phyloP scores from a whole-genome alignment of 2,113 vertebrate species.

The Phalacrocorax pelagicus region DNA sequence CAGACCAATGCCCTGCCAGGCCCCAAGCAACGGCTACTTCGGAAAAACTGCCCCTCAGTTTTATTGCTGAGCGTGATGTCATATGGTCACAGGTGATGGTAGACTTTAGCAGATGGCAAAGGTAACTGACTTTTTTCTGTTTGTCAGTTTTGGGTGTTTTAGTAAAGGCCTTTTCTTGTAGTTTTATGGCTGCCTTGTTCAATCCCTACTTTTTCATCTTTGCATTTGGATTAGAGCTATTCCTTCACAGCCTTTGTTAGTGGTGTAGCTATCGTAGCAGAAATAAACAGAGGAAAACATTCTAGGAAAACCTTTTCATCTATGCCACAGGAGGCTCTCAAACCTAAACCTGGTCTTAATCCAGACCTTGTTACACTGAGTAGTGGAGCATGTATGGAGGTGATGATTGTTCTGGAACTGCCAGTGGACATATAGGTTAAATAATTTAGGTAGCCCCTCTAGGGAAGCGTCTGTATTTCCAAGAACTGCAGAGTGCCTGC shows the following conservation, averaged over 20 bases:
- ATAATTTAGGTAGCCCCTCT: neutral
- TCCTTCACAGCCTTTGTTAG: neutral
- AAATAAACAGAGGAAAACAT: neutral
- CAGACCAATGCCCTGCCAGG: neutral
- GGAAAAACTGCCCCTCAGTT: neutral
- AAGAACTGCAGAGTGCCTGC: neutral
- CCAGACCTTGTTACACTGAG: neutral
- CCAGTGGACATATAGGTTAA: neutral
- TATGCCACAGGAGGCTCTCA: rapidly evolving
- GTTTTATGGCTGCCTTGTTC: neutral
- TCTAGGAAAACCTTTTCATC: neutral
- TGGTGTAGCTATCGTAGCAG: neutral
- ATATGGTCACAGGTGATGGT: neutral
- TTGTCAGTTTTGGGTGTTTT: neutral
- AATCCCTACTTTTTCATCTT: neutral
- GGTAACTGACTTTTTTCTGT: neutral
- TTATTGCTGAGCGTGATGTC: neutral
- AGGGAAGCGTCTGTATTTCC: neutral
- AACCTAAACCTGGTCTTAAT: neutral
- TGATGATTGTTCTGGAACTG: neutral
- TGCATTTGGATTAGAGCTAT: neutral
- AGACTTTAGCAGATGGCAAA: neutral
- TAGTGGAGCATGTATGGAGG: neutral
- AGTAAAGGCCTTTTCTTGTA: neutral
- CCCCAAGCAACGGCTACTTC: neutral